A percentile compares a stretch with the other conserved stretches of the same genome.
Evolutionary conservation across 2,888 invertebrate genomes (phyloP).

Genomic region (Ophioninae sp.): DNA sequence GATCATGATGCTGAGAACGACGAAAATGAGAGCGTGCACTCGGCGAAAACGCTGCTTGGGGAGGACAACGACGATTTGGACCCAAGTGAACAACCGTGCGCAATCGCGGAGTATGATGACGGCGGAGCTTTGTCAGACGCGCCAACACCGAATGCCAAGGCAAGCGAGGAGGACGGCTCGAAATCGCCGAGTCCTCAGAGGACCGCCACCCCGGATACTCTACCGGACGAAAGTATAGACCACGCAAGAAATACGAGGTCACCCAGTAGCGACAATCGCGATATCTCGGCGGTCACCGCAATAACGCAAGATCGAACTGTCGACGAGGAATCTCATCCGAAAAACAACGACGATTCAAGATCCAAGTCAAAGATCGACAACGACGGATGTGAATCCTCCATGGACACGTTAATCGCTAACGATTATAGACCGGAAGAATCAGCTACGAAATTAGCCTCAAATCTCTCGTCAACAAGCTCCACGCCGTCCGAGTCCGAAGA

Average conservation of each 20-base stretch:
- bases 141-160: not conserved
- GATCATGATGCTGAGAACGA: not conserved
- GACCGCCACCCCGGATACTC: not conserved
- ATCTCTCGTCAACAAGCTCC: conserved; percentile 17
- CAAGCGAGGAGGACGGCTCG: not conserved
- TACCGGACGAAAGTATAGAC: not conserved
- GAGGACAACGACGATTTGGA: not conserved
- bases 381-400: not conserved
- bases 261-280: not conserved
- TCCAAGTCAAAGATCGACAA: not conserved
- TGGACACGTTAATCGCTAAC: not conserved
- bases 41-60: not conserved
- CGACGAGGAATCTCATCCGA: not conserved
- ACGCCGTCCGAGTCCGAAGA: conserved; percentile 37
- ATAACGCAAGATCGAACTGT: not conserved
- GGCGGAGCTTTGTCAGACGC: not conserved
- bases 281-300: no score
- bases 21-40: not conserved
- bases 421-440: not conserved
- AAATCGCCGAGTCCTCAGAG: conserved; percentile 1
- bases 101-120: not conserved
- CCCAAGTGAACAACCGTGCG: not conserved
- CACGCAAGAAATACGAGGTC: not conserved
- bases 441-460: conserved; percentile 9
- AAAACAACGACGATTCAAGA: not conserved